Percentiles rank a stretch among this genome's conserved stretches.
Conservation (phyloP, 2,113 vertebrate species). For the Tenrec ecaudatus region DNA sequence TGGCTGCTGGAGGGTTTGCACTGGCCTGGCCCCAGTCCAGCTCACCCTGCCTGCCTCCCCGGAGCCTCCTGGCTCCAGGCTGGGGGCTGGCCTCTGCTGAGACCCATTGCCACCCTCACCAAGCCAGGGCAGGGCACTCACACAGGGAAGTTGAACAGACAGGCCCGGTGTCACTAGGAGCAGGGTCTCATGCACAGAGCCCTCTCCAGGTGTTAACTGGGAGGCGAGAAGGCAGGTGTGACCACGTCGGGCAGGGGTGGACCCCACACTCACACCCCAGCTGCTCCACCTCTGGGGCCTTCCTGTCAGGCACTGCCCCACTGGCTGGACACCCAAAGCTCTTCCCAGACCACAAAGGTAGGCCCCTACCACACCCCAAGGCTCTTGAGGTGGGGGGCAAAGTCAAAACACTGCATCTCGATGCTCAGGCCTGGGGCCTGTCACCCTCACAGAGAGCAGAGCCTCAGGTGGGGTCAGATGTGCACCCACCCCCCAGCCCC, state of each 20-base stretch:
- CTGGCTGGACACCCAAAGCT: background rate
- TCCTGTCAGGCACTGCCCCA: background rate
- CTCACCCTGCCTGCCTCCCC: background rate
- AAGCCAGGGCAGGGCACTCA: rapidly evolving
- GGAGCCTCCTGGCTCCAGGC: background rate
- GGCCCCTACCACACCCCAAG: background rate
- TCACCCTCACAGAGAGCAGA: background rate
- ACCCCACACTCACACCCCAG: background rate
- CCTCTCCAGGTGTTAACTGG: background rate
- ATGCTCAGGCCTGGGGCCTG: no score
- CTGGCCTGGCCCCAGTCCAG: conserved; percentile 73
- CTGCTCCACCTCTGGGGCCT: background rate
- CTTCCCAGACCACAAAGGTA: background rate
- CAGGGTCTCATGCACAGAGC: background rate
- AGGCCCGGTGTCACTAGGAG: background rate
- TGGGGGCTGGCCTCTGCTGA: background rate
- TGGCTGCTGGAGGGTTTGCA: conserved; percentile 65
- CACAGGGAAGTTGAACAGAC: rapidly evolving
- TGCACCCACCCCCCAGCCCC: no score
- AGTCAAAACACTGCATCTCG: no score
- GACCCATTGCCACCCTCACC: background rate
- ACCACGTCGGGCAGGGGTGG: rapidly evolving
- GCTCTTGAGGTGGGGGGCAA: background rate
- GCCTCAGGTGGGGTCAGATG: background rate
- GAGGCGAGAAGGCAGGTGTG: no score